Conservation (phyloP, 2,113 vertebrate genomes). For the Chaetorhynchus papuensis region DNA sequence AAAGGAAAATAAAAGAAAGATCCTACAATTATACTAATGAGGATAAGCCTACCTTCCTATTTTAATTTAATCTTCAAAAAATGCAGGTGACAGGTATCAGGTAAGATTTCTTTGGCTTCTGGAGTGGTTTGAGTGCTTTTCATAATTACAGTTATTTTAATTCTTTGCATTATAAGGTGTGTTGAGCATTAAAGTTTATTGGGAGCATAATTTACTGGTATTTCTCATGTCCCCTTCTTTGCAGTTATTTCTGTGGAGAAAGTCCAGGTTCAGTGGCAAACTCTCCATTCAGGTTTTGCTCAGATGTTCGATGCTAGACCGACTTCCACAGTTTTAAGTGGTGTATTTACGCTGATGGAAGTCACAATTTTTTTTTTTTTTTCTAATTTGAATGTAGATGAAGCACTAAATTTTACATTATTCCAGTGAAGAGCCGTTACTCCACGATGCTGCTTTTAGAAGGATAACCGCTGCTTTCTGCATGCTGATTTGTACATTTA, state of each 20-base stretch:
- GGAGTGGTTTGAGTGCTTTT: neutral
- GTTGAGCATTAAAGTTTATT: neutral
- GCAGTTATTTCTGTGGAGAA: neutral
- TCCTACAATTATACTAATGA: conserved; percentile 80
- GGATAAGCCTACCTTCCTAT: conserved; percentile 68
- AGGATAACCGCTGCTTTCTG: conserved; percentile 1
- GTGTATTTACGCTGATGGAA: conserved; percentile 1
- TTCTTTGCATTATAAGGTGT: neutral
- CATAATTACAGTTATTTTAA: neutral
- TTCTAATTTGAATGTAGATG: neutral
- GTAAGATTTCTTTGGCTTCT: conserved; percentile 44
- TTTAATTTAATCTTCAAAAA: conserved; percentile 67
- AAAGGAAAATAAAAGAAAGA: conserved; percentile 79
- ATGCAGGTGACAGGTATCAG: conserved; percentile 55
- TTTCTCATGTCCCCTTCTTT: neutral
- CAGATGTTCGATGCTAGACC: neutral
- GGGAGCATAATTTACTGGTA: neutral
- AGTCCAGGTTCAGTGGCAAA: neutral
- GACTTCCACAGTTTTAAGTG: neutral
- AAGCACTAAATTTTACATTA: conserved; percentile 32
- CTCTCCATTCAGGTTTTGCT: neutral
- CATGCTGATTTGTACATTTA: neutral
- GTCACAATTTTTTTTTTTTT: neutral
- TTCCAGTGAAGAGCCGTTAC: conserved; percentile 7
- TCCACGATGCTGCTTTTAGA: neutral